Evolutionary conservation across 2,888 invertebrate genomes (phyloP), one percentile per base, ranked within the genome.

Genomic region (Nephrocerus scutellatus): DNA sequence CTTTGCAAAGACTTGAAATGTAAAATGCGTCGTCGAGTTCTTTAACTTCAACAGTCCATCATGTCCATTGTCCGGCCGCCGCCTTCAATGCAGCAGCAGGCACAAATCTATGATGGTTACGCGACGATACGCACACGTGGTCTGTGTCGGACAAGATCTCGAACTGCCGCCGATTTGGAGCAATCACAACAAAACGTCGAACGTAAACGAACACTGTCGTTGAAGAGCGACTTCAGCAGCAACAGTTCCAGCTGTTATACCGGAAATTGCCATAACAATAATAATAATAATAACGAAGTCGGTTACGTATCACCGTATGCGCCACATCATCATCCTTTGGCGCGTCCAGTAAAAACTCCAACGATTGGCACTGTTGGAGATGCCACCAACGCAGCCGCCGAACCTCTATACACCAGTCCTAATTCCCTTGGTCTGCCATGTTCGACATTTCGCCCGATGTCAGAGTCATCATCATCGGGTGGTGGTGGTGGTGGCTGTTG

Each of bases 21-120:
- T n/a, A n/a, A n/a, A n/a, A n/a, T n/a, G n/a, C n/a, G n/a, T n/a
- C n/a, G n/a, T n/a, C n/a, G n/a, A n/a, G n/a, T n/a, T n/a, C n/a
- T n/a, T n/a, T n/a, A n/a, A n/a, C n/a, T 18, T 9, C 15, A 21
- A 20, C 9, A 36, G 25, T 12, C 30, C 37, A 33, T 13, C 30
- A 39, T 47, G 39, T 40, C 37, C 42, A 37, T 42, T 31, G 51
- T 56, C 5, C 57, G 57, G 19, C 52, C 56, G 13, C 39, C 49
- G 19, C 55, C 62, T 26, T 57, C 60, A 10, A 49, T 58, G 20
- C 50, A 62, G 18, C 51, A 53, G 20, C 51, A 49, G 26, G 55
- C 55, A 69, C 79, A 82, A 41, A 79, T 88, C 35, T 82, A 86
- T 66, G 88, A 89, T 67, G 88, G 88, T 39, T 89, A 85, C 68